Evolutionary conservation across 2,113 vertebrate species (phyloP).

Genomic region (Ceratotherium simum): DNA sequence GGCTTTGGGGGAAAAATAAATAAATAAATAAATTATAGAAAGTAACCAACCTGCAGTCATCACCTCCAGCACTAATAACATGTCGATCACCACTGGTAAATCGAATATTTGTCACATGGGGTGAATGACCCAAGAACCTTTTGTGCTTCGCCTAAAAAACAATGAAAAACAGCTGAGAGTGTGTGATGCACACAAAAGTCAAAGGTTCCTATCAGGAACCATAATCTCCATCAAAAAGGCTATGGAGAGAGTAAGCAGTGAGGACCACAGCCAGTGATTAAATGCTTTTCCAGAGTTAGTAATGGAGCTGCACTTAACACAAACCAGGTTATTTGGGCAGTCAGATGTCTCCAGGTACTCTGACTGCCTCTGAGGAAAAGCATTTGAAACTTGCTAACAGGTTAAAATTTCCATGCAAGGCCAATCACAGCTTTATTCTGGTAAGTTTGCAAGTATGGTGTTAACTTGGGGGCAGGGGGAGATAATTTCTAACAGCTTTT

Average conservation of each 20-base stretch:
- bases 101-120: conserved; percentile 96
- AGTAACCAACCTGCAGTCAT: conserved; percentile 95
- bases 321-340: not conserved
- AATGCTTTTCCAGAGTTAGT: not conserved
- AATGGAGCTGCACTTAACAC: not conserved
- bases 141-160: conserved; percentile 96
- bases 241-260: not conserved
- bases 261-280: not conserved
- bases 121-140: conserved; percentile 97
- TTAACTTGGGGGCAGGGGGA: not conserved
- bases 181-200: not conserved
- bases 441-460: not conserved
- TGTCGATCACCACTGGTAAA: conserved; percentile 96
- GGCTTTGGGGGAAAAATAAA: no score
- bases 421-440: not conserved
- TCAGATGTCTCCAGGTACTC: not conserved
- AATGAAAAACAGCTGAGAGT: not conserved
- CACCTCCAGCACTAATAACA: conserved; percentile 96
- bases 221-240: not conserved
- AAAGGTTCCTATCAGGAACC: not conserved
- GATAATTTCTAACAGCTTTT: not conserved
- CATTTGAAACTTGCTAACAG: not conserved
- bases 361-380: conserved; percentile 10
- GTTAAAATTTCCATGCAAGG: not conserved
- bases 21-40: no score